Evolutionary conservation across 2,113 vertebrate genomes (phyloP).

Genomic region (Butorides virescens): DNA sequence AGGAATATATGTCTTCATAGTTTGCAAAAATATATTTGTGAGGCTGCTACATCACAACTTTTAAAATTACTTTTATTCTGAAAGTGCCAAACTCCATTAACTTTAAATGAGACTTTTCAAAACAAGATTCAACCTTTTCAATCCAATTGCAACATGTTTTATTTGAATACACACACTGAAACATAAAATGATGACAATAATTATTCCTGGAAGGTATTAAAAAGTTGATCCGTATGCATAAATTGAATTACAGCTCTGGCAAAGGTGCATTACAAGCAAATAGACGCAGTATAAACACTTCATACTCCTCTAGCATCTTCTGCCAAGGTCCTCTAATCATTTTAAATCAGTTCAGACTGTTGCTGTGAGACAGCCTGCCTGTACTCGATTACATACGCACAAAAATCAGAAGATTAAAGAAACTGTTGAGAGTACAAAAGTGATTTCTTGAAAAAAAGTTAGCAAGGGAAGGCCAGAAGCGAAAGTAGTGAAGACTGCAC

Average conservation of each 20-base stretch:
- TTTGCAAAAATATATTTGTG: neutral
- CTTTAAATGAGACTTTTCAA: conserved; percentile 1
- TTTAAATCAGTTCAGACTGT: conserved; percentile 11
- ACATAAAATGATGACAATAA: conserved; percentile 22
- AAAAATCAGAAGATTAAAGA: neutral
- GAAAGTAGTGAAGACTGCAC: neutral
- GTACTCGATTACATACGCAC: neutral
- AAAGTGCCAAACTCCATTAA: neutral
- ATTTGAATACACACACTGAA: neutral
- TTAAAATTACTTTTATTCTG: conserved; percentile 5
- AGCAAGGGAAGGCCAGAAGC: neutral
- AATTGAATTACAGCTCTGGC: conserved; percentile 42
- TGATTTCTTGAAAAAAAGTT: neutral
- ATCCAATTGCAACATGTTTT: conserved; percentile 10
- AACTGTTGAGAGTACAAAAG: neutral
- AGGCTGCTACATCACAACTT: neutral
- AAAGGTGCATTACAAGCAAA: conserved; percentile 21
- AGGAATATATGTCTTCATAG: neutral
- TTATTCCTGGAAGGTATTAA: conserved; percentile 55
- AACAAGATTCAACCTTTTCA: neutral
- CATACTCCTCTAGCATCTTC: neutral
- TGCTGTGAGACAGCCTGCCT: conserved; percentile 2
- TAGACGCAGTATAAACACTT: neutral
- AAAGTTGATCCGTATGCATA: neutral
- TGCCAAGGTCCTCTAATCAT: neutral